phyloP scores from a whole-genome alignment of 2,888 invertebrate species.

The Papilio demoleus region DNA sequence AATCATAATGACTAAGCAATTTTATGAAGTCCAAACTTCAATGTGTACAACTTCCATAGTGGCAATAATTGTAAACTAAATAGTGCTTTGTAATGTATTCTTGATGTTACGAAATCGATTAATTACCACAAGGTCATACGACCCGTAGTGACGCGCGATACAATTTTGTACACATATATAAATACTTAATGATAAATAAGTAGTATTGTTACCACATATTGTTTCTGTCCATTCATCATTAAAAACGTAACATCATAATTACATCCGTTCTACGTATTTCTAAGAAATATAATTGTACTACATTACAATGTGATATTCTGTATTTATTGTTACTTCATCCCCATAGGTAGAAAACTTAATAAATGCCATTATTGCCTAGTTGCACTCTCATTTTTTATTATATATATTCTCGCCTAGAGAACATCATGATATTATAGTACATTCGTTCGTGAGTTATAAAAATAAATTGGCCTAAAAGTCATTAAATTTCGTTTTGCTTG shows the following conservation, averaged over 20 bases:
- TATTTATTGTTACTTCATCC: no score
- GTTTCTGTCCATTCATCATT: not conserved
- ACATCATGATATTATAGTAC: no score
- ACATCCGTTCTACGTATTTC: not conserved
- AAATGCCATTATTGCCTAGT: no score
- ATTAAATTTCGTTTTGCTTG: no score
- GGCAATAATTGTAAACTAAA: not conserved
- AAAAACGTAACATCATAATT: not conserved
- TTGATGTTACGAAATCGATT: conserved; percentile 1
- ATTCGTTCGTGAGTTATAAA: no score
- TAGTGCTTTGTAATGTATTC: conserved; percentile 31
- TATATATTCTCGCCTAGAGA: no score
- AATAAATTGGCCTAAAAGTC: no score
- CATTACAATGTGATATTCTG: not conserved
- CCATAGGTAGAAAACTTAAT: not conserved
- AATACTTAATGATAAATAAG: no score
- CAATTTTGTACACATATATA: not conserved
- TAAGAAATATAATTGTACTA: not conserved
- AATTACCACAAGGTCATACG: conserved; percentile 35
- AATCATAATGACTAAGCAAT: not conserved
- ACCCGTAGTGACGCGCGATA: conserved; percentile 37
- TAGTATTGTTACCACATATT: no score
- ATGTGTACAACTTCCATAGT: not conserved
- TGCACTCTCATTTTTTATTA: no score
- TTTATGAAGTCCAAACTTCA: not conserved